Percentiles rank a stretch among this genome's conserved stretches.
Evolutionary conservation across 2,888 invertebrate species (phyloP).

Genomic region (Onthophagus sagittarius): DNA sequence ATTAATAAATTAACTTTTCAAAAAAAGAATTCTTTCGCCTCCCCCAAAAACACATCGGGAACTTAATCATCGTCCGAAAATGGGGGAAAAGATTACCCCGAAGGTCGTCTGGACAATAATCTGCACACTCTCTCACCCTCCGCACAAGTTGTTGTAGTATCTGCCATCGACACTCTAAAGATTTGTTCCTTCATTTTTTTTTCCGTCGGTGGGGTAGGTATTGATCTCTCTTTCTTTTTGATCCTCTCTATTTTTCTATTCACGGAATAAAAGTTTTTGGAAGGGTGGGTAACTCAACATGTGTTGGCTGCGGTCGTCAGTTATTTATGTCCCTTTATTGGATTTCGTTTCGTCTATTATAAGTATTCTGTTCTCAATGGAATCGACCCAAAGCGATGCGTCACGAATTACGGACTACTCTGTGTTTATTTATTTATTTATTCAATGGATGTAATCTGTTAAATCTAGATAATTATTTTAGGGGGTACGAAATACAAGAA

Average conservation of each 20-base stretch:
- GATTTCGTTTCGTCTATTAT: background rate
- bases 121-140: background rate
- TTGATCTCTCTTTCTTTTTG: background rate
- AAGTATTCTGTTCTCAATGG: too few relatives aligned
- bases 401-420: too few relatives aligned
- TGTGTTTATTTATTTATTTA: too few relatives aligned
- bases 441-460: too few relatives aligned
- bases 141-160: background rate
- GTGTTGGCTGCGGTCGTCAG: background rate
- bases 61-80: background rate
- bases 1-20: too few relatives aligned
- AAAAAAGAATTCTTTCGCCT: too few relatives aligned
- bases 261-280: background rate
- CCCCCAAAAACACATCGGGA: background rate
- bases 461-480: too few relatives aligned
- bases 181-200: background rate
- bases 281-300: background rate
- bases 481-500: too few relatives aligned
- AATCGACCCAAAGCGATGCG: too few relatives aligned
- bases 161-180: background rate
- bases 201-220: background rate
- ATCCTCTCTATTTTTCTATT: background rate
- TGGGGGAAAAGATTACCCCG: background rate
- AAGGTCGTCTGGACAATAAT: too few relatives aligned
- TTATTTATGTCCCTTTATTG: background rate